Percentiles rank a stretch among this genome's conserved stretches.
Evolutionary conservation across 37 sponge, comb jelly and placozoan species (phyloP).

Genomic region (Oscarella lobularis): DNA sequence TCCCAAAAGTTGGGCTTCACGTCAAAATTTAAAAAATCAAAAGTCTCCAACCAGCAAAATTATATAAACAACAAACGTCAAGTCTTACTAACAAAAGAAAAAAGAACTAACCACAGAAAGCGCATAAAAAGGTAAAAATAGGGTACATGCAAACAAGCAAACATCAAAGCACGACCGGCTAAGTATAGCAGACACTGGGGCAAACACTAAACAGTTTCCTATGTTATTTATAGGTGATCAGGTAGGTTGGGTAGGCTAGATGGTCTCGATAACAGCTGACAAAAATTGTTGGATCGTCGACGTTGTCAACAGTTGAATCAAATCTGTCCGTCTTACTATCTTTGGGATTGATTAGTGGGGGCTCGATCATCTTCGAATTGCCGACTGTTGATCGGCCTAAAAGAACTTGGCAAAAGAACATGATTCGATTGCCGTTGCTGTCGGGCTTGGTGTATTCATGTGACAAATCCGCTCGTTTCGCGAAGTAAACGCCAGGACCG

Average conservation of each 20-base stretch:
- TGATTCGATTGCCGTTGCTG: not conserved
- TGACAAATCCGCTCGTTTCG: not conserved
- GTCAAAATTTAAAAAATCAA: no score
- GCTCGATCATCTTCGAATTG: not conserved
- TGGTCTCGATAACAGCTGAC: not conserved
- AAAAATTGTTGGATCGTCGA: not conserved
- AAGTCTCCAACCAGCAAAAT: no score
- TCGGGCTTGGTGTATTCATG: not conserved
- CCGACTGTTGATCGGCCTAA: not conserved
- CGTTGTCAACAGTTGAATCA: slow-evolving; percentile 7
- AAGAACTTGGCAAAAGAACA: not conserved
- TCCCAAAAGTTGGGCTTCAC: no score
- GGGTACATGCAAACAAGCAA: not conserved
- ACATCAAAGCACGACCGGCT: not conserved
- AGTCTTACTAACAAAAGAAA: no score
- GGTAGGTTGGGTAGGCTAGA: not conserved
- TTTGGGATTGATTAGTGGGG: not conserved
- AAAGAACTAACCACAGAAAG: no score
- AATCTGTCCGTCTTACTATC: not conserved
- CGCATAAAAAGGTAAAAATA: no score
- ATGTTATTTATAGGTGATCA: not conserved
- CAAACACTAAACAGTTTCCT: not conserved
- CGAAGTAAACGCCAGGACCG: slow-evolving; percentile 1
- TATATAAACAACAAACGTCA: no score
- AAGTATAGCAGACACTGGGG: not conserved